Conservation (phyloP, 2,113 vertebrate genomes). For the Pseudorasbora parva region DNA sequence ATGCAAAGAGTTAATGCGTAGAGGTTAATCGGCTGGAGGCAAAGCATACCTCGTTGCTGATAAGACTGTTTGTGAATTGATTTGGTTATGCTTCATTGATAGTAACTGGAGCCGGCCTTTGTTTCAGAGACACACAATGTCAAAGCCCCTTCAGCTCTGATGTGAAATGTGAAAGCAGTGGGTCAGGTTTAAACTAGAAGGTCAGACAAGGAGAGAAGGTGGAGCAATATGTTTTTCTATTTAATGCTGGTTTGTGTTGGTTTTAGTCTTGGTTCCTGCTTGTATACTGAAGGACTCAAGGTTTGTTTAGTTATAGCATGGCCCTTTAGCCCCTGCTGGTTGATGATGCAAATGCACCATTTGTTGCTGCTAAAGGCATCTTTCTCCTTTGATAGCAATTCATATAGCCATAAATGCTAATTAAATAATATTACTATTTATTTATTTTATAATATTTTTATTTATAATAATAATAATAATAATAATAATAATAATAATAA, state of each 20-base stretch:
- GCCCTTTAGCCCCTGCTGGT: background rate
- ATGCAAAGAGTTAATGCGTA: slow-evolving; percentile 70
- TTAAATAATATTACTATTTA: too few species aligned
- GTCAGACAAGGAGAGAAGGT: background rate
- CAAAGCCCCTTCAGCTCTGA: slow-evolving; percentile 6
- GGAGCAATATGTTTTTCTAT: background rate
- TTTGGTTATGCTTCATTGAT: slow-evolving; percentile 76
- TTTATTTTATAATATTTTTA: too few species aligned
- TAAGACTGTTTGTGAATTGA: slow-evolving; percentile 79
- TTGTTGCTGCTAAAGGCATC: background rate
- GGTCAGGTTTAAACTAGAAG: slow-evolving; percentile 4
- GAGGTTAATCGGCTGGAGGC: slow-evolving; percentile 72
- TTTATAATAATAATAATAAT: too few species aligned
- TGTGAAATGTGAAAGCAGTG: background rate
- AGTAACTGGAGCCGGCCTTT: slow-evolving; percentile 64
- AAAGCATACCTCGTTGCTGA: slow-evolving; percentile 67
- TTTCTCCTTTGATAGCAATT: background rate
- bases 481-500: too few species aligned
- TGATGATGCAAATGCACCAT: background rate
- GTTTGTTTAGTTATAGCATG: background rate
- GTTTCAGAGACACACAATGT: slow-evolving; percentile 32
- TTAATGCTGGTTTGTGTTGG: background rate
- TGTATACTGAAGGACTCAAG: background rate
- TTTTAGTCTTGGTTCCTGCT: background rate
- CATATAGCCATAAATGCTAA: background rate